Evolutionary conservation across 92 coral and sea anemone genomes (phyloP).

Genomic region (Siderastrea siderea): DNA sequence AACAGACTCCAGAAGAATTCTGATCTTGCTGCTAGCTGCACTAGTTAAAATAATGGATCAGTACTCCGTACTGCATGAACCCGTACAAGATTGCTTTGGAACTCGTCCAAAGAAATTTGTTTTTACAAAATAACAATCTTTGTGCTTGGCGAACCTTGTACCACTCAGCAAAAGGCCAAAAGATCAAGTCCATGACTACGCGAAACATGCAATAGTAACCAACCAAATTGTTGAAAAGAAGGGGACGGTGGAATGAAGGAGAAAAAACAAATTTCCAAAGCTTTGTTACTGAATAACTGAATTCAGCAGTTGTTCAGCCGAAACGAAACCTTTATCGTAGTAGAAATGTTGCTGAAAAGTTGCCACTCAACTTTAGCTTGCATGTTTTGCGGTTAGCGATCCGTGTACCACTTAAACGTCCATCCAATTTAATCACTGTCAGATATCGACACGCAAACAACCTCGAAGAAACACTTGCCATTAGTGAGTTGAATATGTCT

Average conservation of each 20-base stretch:
- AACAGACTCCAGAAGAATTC: too few relatives aligned
- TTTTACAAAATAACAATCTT: neutral
- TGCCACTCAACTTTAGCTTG: neutral
- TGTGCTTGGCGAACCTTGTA: slow-evolving; percentile 54
- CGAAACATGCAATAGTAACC: slow-evolving; percentile 1
- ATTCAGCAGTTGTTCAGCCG: neutral
- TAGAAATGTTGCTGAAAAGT: neutral
- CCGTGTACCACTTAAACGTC: slow-evolving; percentile 19
- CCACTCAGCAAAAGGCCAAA: slow-evolving; percentile 35
- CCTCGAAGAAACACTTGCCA: neutral
- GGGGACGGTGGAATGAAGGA: neutral
- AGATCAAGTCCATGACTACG: neutral
- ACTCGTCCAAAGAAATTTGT: neutral
- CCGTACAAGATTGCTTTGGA: slow-evolving; percentile 9
- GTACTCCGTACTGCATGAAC: neutral
- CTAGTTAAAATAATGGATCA: too few relatives aligned
- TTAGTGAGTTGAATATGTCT: neutral
- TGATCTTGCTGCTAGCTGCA: too few relatives aligned
- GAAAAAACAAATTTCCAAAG: neutral
- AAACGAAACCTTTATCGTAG: too few relatives aligned
- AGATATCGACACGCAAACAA: neutral
- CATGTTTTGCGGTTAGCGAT: slow-evolving; percentile 29
- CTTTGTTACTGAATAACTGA: neutral
- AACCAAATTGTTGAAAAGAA: neutral
- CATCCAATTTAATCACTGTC: slow-evolving; percentile 8